phyloP scores from a whole-genome alignment of 2,888 invertebrate species.

The Prosopocoilus inquinatus region DNA sequence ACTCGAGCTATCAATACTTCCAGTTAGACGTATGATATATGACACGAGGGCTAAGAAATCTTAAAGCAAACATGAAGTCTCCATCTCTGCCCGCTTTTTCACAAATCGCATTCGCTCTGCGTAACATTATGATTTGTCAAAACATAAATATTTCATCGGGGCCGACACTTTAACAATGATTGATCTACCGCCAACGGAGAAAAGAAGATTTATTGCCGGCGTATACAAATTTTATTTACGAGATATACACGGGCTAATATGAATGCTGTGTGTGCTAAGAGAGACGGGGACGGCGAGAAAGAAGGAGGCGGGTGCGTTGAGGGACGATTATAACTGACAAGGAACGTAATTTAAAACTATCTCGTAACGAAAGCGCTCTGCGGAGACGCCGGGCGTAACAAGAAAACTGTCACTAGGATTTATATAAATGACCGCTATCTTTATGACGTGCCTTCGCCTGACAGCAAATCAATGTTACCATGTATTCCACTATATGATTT shows the following conservation, averaged over 20 bases:
- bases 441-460: constrained; percentile 15
- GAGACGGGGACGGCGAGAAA: constrained; percentile 4
- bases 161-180: constrained; percentile 15
- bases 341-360: constrained; percentile 10
- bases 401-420: constrained; percentile 23
- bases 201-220: constrained; percentile 16
- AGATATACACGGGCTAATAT: constrained; percentile 16
- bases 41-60: too few species aligned
- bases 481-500: neutral
- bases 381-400: constrained; percentile 17
- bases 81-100: neutral
- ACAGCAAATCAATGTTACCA: constrained; percentile 18
- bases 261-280: constrained; percentile 19
- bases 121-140: constrained; percentile 17
- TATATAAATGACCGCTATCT: constrained; percentile 22
- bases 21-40: too few species aligned
- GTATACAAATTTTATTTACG: constrained; percentile 18
- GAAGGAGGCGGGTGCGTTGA: neutral
- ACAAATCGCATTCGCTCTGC: neutral
- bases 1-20: too few species aligned
- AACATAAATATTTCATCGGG: constrained; percentile 18
- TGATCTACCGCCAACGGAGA: constrained; percentile 9
- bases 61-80: too few species aligned
- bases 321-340: constrained; percentile 1
- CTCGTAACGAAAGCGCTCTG: constrained; percentile 11